Percentiles rank a stretch among this genome's conserved stretches.
These are phyloP conservation scores for Ctenomys sociabilis DNA, from an alignment of 2,113 vertebrate species.

Conservation along the genomic window DNA sequence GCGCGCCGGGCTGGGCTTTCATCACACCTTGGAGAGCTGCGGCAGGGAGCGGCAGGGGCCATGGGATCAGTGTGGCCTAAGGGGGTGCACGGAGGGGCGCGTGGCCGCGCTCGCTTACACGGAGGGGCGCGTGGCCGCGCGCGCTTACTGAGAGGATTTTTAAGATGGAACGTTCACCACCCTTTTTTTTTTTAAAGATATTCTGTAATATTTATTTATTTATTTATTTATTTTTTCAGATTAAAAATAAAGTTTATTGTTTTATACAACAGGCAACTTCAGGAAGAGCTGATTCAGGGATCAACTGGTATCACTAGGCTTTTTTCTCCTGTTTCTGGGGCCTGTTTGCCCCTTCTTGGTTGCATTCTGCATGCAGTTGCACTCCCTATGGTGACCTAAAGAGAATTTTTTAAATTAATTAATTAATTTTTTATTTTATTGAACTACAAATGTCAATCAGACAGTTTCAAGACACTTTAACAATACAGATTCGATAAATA, in stretches of 20 bases:
- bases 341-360: neutral
- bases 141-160: neutral
- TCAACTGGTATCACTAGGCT: neutral
- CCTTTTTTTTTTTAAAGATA: too few species aligned
- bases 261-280: neutral
- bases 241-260: neutral
- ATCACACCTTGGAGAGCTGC: neutral
- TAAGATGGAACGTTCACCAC: neutral
- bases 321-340: neutral
- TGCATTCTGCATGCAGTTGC: constrained; percentile 33
- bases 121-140: too few species aligned
- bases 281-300: neutral
- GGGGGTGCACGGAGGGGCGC: neutral
- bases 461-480: too few species aligned
- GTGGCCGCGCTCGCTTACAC: too few species aligned
- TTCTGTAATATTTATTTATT: too few species aligned
- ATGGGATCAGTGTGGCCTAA: neutral
- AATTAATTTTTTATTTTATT: too few species aligned
- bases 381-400: neutral
- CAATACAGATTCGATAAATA: too few species aligned
- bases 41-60: neutral
- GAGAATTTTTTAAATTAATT: neutral
- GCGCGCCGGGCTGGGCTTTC: neutral
- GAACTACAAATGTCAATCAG: too few species aligned
- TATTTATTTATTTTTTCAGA: too few species aligned